A percentile compares a stretch with the other conserved stretches of the same genome.
Conservation (phyloP, 2,797 vertebrate species). For the Amniataba percoides region DNA sequence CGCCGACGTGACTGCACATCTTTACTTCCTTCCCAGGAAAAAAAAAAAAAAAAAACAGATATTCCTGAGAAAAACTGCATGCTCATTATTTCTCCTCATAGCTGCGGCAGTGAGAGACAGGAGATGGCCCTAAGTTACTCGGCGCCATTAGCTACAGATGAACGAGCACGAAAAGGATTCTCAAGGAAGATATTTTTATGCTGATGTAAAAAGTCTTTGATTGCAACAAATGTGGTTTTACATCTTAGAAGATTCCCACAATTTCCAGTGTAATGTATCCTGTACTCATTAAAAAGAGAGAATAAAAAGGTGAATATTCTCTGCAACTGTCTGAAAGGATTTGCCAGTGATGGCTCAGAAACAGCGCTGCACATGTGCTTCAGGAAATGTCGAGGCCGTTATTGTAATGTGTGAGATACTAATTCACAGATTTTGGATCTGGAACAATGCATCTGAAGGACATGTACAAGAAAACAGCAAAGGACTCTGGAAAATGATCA, state of each 20-base stretch:
- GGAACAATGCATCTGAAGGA: slow-evolving; percentile 2
- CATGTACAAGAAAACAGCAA: background rate
- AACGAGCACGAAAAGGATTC: slow-evolving; percentile 45
- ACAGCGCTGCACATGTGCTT: slow-evolving; percentile 14
- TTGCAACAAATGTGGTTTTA: slow-evolving; percentile 46
- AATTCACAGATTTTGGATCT: slow-evolving; percentile 32
- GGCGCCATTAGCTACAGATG: slow-evolving; percentile 61
- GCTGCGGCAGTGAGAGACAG: slow-evolving; percentile 42
- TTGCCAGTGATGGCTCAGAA: slow-evolving; percentile 17
- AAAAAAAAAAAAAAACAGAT: slow-evolving; percentile 31
- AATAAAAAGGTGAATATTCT: slow-evolving; percentile 19
- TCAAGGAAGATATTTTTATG: slow-evolving; percentile 38
- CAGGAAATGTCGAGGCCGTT: slow-evolving; percentile 3
- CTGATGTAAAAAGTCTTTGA: slow-evolving; percentile 43
- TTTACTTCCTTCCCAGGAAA: slow-evolving; percentile 49
- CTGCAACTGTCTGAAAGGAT: slow-evolving; percentile 3
- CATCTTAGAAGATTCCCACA: slow-evolving; percentile 15
- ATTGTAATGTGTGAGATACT: slow-evolving; percentile 12
- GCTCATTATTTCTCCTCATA: slow-evolving; percentile 69
- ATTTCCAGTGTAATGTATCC: slow-evolving; percentile 14
- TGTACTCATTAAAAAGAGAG: slow-evolving; percentile 12
- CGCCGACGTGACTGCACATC: slow-evolving; percentile 49
- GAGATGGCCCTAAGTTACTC: slow-evolving; percentile 59
- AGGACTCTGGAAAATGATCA: slow-evolving; percentile 21
- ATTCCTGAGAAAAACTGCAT: slow-evolving; percentile 49